These are phyloP conservation scores for Zenarchopterus dispar DNA, from an alignment of 2,797 vertebrate genomes.

Conservation along the genomic window DNA sequence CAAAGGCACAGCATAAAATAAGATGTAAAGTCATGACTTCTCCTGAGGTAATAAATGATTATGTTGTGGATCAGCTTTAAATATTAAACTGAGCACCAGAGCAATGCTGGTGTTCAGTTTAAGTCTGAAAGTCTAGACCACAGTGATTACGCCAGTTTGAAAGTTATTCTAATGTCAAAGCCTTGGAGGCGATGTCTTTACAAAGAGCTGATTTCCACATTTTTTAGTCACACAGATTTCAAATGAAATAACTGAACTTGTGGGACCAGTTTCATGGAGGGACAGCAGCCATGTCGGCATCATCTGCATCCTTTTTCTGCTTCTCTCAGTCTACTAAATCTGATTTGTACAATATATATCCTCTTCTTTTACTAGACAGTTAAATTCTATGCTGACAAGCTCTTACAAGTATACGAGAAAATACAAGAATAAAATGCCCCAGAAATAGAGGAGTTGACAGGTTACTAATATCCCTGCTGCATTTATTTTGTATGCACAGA, in stretches of 20 bases:
- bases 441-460: conserved; percentile 25
- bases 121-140: background rate
- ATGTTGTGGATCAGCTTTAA: background rate
- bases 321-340: too few species aligned
- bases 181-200: background rate
- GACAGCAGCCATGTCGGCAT: too few species aligned
- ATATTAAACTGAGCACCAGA: background rate
- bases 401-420: too few species aligned
- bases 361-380: too few species aligned
- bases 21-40: background rate
- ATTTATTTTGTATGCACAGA: background rate
- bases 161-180: conserved; percentile 6
- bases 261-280: background rate
- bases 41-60: background rate
- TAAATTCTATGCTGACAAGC: too few species aligned
- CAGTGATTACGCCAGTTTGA: conserved; percentile 1
- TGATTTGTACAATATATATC: too few species aligned
- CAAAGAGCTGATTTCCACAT: conserved; percentile 1
- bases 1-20: background rate
- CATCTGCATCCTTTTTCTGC: too few species aligned
- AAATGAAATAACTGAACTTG: background rate
- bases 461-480: conserved; percentile 12
- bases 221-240: conserved; percentile 13
- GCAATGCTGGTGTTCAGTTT: background rate
- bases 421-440: conserved; percentile 1